A percentile compares a stretch with the other conserved stretches of the same genome.
phyloP scores from a whole-genome alignment of 2,888 invertebrate genomes.

The Blastobasis lacticolella region DNA sequence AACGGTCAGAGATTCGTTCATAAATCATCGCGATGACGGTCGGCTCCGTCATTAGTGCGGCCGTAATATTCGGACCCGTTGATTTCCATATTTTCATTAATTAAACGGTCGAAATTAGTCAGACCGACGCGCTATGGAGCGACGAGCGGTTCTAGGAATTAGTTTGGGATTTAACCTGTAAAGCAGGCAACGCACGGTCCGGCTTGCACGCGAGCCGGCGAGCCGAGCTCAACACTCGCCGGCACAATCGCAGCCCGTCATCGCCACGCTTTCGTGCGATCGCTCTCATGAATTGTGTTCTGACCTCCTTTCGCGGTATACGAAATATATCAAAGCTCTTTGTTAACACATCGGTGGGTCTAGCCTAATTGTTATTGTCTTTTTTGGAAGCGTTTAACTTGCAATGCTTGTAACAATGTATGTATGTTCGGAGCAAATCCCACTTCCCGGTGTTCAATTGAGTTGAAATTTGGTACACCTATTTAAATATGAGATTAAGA shows the following conservation, averaged over 20 bases:
- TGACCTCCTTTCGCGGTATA: slow-evolving; percentile 32
- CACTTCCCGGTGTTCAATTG: too few relatives aligned
- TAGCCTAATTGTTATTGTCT: neutral
- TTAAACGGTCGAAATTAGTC: slow-evolving; percentile 12
- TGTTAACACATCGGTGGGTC: slow-evolving; percentile 28
- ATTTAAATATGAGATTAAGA: too few relatives aligned
- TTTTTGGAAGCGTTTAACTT: too few relatives aligned
- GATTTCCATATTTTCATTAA: slow-evolving; percentile 62
- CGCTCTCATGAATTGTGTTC: slow-evolving; percentile 37
- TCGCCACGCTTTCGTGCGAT: slow-evolving; percentile 33
- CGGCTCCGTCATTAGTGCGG: slow-evolving; percentile 38
- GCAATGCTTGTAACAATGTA: too few relatives aligned
- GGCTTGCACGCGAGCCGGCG: slow-evolving; percentile 6
- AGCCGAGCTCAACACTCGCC: slow-evolving; percentile 14
- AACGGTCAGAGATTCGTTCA: slow-evolving; percentile 47
- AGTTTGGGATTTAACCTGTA: too few relatives aligned
- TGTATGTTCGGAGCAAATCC: too few relatives aligned
- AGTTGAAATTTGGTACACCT: too few relatives aligned
- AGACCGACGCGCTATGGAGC: too few relatives aligned
- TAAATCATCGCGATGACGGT: slow-evolving; percentile 44
- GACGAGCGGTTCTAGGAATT: too few relatives aligned
- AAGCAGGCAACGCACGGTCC: too few relatives aligned
- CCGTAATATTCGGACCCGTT: slow-evolving; percentile 30
- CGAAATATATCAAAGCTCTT: slow-evolving; percentile 29
- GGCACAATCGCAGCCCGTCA: slow-evolving; percentile 34